Evolutionary conservation across 2,113 vertebrate genomes (phyloP), one percentile per base, ranked within the genome.

Genomic region (Neodontobutis hainanensis): DNA sequence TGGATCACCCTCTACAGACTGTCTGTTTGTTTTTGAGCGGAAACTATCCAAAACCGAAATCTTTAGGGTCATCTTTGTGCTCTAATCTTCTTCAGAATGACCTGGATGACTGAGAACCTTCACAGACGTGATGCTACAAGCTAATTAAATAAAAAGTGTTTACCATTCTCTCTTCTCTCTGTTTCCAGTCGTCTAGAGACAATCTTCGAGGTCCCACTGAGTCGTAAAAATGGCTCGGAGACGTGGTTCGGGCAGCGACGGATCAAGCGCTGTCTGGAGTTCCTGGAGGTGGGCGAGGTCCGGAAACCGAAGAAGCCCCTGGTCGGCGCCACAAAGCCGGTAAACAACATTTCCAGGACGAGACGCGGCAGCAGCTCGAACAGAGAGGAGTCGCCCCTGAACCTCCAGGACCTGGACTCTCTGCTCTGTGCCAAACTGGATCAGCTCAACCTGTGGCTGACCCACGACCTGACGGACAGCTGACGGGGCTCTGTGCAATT

Each of bases 121-220:
- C 19, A 27, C 19, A 27, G 19, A 27, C 19, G 19, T 27, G 19
- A 27, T 27, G 19, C 19, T 27, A 27, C 19, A 27, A 27, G 19
- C 19, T 27, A 27, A 27, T 27, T 27, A 27, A 27, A 27, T 27
- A 27, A 27, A 27, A 27, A 27, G 1, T 46, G 44, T 11, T 46
- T 14, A 46, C 4, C 44, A 9, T 3, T 12, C 8, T 35, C 51
- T 34, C 3, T 12, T 4, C 6, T 0, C 11, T 43, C 9, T 0
- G 68, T 8, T 51, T 73, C 59, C 74, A 89, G 87, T 49, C 94
- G 95, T 2, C 87, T 95, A 77, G 95, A 97, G 84, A 97, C 95
- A n/a, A 95, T 97, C 66, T 96, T 95, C 7, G 95, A 97, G 79
- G 91, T 93, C 47, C 94, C 95, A 1, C 82, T 92, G 60, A 92